These are phyloP conservation scores for Ochropleura plecta DNA, from an alignment of 2,888 invertebrate genomes.

Conservation along the genomic window DNA sequence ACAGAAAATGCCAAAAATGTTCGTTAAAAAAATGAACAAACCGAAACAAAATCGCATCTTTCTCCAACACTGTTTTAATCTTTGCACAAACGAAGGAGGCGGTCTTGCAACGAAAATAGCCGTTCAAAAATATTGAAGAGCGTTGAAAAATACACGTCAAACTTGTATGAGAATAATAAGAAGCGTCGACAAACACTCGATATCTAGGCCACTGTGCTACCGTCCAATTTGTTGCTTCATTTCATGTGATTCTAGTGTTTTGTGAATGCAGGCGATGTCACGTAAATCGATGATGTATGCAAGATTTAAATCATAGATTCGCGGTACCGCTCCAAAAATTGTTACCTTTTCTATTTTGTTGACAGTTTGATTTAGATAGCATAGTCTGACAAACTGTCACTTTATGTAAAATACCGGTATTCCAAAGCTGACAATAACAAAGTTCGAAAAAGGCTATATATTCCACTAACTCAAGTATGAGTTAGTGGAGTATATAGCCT, in stretches of 20 bases:
- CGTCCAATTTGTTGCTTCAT: slow-evolving; percentile 65
- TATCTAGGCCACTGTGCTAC: slow-evolving; percentile 76
- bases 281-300: slow-evolving; percentile 27
- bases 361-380: background rate
- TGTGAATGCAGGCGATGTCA: slow-evolving; percentile 34
- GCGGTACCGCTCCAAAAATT: background rate
- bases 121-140: slow-evolving; percentile 87
- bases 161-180: slow-evolving; percentile 84
- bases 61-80: slow-evolving; percentile 67
- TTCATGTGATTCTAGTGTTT: slow-evolving; percentile 44
- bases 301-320: slow-evolving; percentile 3
- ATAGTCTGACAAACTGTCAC: background rate
- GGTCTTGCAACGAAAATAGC: slow-evolving; percentile 84
- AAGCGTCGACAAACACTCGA: slow-evolving; percentile 82
- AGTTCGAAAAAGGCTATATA: no score
- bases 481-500: no score
- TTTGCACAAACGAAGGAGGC: slow-evolving; percentile 79
- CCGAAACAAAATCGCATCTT: slow-evolving; percentile 53
- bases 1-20: background rate
- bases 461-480: no score
- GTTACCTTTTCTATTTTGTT: background rate
- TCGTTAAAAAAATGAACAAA: background rate
- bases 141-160: slow-evolving; percentile 89
- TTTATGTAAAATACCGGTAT: no score
- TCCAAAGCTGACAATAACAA: no score